Base-by-base conservation (phyloP, 2,113 vertebrate genomes). In the Acrocephalus kingi region DNA sequence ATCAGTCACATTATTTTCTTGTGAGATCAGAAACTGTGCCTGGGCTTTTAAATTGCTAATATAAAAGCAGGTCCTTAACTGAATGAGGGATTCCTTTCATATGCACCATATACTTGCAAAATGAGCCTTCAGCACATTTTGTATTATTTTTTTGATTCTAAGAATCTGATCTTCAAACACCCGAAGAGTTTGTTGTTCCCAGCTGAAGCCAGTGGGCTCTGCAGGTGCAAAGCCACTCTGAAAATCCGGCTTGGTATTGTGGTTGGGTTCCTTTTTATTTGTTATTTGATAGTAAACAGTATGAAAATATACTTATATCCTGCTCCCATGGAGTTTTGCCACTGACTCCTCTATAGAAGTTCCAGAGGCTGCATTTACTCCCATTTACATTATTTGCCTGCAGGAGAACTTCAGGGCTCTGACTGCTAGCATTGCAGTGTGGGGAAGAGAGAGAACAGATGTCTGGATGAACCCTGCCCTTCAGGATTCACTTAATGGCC, bases 161-260 rank as follows among this genome's bases (percentile, higher is more conserved):
- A 83, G 84, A 94, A 93, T 49, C 25, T 58, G 21, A 79, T 79
- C 79, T 79, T 95, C 69, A 93, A 71, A 85, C 2, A 8, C 43
- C 16, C 31, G 21, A 48, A 79, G 51, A 71, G 28, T 72, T 82
- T 79, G 64, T 78, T 95, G 49, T 62, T 92, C 18, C 41, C 67
- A 91, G 43, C 69, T 95, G 87, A 95, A 94, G 67, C 71, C 24
- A 89, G 78, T 48, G 75, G 62, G 67, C 46, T 76, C 63, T 94
- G 91, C 93, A 97, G 94, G 94, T 94, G 91, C 91, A 94, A 87
- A 96, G 75, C 49, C 66, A 55, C 51, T 89, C 49, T 79, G 84
- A 87, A 93, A 91, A 91, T 93, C 41, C 9, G 9, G 17, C 66
- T 93, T 82, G 66, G 27, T 93, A 59, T 89, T 93, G 93, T 87